These are phyloP conservation scores for Dolichopus griseipennis DNA, from an alignment of 2,888 invertebrate species.

Conservation along the genomic window DNA sequence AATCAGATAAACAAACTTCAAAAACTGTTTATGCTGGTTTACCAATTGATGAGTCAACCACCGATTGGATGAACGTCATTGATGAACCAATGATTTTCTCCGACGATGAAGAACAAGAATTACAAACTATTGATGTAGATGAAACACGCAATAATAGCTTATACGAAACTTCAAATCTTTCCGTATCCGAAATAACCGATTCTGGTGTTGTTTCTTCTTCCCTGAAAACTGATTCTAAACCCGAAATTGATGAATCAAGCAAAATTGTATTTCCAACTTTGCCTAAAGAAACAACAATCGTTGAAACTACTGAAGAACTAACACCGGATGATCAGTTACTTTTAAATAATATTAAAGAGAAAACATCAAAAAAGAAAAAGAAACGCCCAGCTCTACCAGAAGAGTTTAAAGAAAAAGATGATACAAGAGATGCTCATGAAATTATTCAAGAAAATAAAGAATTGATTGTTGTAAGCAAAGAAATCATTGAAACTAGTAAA, in stretches of 20 bases:
- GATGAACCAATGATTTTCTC: slow-evolving; percentile 40
- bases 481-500: slow-evolving; percentile 11
- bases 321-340: slow-evolving; percentile 38
- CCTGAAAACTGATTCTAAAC: not conserved
- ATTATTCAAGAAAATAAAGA: slow-evolving; percentile 21
- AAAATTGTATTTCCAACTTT: no score
- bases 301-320: slow-evolving; percentile 26
- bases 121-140: not conserved
- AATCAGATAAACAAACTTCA: not conserved
- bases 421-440: slow-evolving; percentile 12
- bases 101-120: slow-evolving; percentile 29
- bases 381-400: slow-evolving; percentile 40
- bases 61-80: slow-evolving; percentile 35
- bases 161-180: not conserved
- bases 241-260: not conserved
- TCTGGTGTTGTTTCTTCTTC: slow-evolving; percentile 4
- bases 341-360: slow-evolving; percentile 38
- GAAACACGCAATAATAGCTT: not conserved
- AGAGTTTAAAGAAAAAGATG: slow-evolving; percentile 28
- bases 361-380: slow-evolving; percentile 39
- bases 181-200: not conserved
- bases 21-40: slow-evolving; percentile 29
- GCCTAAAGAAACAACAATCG: slow-evolving; percentile 21
- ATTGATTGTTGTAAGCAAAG: slow-evolving; percentile 15
- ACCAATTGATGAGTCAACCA: slow-evolving; percentile 32